Evolutionary conservation across 2,888 invertebrate genomes (phyloP), one percentile per base, ranked within the genome.

Genomic region (Zhuqinia jingwanae): DNA sequence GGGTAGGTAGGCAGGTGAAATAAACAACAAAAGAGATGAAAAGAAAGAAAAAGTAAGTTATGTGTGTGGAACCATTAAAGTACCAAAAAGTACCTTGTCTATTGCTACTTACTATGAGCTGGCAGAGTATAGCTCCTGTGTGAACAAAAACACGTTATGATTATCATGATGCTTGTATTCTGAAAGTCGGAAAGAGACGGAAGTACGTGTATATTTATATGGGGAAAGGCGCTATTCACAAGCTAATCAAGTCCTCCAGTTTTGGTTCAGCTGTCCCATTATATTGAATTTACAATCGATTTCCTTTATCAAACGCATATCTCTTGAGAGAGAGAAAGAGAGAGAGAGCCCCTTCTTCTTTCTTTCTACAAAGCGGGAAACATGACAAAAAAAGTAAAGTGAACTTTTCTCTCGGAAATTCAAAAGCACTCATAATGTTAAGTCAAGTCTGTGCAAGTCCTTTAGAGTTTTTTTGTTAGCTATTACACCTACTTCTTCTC

Each of bases 271-370:
- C 76, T 84, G 83, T 77, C 83, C 83, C 77, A 84, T 84, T 84
- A 84, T 77, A 84, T 84, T 84, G 83, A 84, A 84, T 84, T 84
- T 84, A 84, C 83, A 84, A 84, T 84, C 83, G 83, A 84, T 84
- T 84, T 84, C 83, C 83, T 84, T 77, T 84, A 77, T 56, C 56
- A 76, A 76, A 58, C 42, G 76, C 42, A 58, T n/a, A 76, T 56
- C 58, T 58, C 42, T 73, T 27, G 53, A 27, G 50, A 73, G 15
- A n/a, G n/a, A n/a, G n/a, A n/a, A n/a, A n/a, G n/a, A n/a, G n/a
- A n/a, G n/a, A n/a, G n/a, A n/a, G n/a, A n/a, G n/a, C n/a, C n/a
- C n/a, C n/a, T n/a, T n/a, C n/a, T n/a, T n/a, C n/a, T n/a, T n/a
- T n/a, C n/a, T n/a, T n/a, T n/a, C n/a, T n/a, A n/a, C n/a, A n/a